Conservation (phyloP, 2,797 vertebrate genomes). For the Triplophysa yarkandensis region DNA sequence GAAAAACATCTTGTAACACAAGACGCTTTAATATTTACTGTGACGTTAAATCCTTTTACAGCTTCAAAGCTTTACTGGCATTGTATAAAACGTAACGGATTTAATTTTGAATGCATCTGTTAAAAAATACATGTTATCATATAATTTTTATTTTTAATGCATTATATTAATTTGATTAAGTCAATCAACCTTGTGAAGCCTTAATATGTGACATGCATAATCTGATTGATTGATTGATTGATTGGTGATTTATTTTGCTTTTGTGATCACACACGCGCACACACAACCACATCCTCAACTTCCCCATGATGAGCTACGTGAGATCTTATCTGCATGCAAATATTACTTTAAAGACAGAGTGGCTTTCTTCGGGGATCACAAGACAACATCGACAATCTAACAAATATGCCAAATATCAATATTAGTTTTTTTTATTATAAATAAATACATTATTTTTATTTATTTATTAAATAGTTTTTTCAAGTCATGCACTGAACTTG, state of each 20-base stretch:
- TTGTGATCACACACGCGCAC: constrained; percentile 6
- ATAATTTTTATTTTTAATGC: not conserved
- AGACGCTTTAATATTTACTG: too few species aligned
- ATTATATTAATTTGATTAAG: not conserved
- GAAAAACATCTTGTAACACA: too few species aligned
- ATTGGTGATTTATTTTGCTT: not conserved
- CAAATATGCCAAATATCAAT: too few species aligned
- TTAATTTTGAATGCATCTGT: too few species aligned
- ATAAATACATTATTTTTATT: too few species aligned
- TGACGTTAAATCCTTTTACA: too few species aligned
- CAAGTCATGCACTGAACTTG: too few species aligned
- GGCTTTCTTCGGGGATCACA: not conserved
- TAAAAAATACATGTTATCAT: too few species aligned
- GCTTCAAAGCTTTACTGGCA: too few species aligned
- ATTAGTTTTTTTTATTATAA: too few species aligned
- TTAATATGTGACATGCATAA: not conserved
- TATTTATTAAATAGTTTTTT: too few species aligned
- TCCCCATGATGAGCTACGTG: not conserved
- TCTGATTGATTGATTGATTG: not conserved
- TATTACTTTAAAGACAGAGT: not conserved
- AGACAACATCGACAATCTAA: not conserved
- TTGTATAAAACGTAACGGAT: too few species aligned
- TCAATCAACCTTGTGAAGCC: not conserved
- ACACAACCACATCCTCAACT: constrained; percentile 22
- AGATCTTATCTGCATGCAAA: constrained; percentile 25